Conservation (phyloP, 2,888 invertebrate species). For the Leptinotarsa rubiginosa region DNA sequence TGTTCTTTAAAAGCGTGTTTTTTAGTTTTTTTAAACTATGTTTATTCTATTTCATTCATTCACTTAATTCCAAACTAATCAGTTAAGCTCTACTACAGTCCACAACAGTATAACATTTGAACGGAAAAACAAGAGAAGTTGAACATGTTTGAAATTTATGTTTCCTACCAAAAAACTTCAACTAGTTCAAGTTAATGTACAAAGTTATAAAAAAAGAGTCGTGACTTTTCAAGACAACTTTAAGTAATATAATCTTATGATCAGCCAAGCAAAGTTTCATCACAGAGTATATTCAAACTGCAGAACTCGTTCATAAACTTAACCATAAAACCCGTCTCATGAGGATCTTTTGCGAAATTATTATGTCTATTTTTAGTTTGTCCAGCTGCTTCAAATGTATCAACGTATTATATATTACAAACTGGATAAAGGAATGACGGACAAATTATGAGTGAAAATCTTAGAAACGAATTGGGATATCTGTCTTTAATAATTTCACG, state of each 20-base stretch:
- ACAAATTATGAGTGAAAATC: not conserved
- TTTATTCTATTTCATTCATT: not conserved
- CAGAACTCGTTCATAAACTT: slow-evolving; percentile 18
- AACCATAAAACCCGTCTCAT: slow-evolving; percentile 26
- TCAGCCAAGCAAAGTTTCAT: not conserved
- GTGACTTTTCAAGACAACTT: not conserved
- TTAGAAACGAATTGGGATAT: too few species aligned
- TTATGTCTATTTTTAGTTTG: slow-evolving; percentile 26
- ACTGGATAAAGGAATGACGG: not conserved
- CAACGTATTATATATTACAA: slow-evolving; percentile 8
- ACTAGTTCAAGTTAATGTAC: not conserved
- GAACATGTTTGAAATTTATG: not conserved
- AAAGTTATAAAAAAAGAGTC: slow-evolving; percentile 4
- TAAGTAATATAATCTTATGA: slow-evolving; percentile 12
- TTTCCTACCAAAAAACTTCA: not conserved
- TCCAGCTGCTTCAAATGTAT: slow-evolving; percentile 12
- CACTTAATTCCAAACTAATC: not conserved
- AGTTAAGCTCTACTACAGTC: not conserved
- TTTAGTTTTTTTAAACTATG: too few species aligned
- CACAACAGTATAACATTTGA: not conserved
- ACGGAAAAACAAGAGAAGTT: not conserved
- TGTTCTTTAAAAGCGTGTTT: too few species aligned
- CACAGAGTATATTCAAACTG: slow-evolving; percentile 6
- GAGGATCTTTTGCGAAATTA: slow-evolving; percentile 21
- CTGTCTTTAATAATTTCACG: too few species aligned